A percentile compares a stretch with the other conserved stretches of the same genome.
Conservation (phyloP, 1,140 invertebrate genomes). For the Drosophila suzukii region DNA sequence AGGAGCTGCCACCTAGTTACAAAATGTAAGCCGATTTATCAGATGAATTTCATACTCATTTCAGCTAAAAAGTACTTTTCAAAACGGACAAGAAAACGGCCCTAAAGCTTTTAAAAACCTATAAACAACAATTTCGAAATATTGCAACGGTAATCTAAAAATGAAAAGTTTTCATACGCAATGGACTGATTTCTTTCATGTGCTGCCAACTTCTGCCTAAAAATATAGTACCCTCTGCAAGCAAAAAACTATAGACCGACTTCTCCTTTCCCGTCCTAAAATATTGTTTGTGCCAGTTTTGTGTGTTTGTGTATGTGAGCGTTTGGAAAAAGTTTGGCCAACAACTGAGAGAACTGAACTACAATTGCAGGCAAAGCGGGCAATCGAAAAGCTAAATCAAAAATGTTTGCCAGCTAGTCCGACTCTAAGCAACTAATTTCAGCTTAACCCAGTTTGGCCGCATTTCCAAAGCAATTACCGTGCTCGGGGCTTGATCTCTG, state of each 20-base stretch:
- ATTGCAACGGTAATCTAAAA: too few relatives aligned
- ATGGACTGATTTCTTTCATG: too few relatives aligned
- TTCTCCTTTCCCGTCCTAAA: conserved; percentile 35
- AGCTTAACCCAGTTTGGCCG: conserved; percentile 71
- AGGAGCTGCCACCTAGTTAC: too few relatives aligned
- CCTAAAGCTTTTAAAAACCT: too few relatives aligned
- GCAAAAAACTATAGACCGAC: conserved; percentile 3
- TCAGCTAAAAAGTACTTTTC: too few relatives aligned
- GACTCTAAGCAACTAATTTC: conserved; percentile 75
- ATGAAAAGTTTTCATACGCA: too few relatives aligned
- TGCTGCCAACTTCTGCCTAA: background rate
- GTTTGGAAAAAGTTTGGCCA: conserved; percentile 47
- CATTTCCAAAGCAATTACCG: conserved; percentile 71
- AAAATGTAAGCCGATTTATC: too few relatives aligned
- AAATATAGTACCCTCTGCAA: background rate
- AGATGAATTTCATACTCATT: too few relatives aligned
- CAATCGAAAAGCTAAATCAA: conserved; percentile 78
- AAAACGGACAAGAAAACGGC: too few relatives aligned
- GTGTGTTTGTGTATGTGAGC: conserved; percentile 36
- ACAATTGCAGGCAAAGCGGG: conserved; percentile 31
- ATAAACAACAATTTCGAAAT: too few relatives aligned
- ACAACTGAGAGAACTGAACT: conserved; percentile 32
- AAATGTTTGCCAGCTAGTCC: conserved; percentile 50
- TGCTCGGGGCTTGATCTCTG: conserved; percentile 37
- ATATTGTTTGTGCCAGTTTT: conserved; percentile 71